phyloP scores from a whole-genome alignment of 2,888 invertebrate genomes.

The Bembecia ichneumoniformis region DNA sequence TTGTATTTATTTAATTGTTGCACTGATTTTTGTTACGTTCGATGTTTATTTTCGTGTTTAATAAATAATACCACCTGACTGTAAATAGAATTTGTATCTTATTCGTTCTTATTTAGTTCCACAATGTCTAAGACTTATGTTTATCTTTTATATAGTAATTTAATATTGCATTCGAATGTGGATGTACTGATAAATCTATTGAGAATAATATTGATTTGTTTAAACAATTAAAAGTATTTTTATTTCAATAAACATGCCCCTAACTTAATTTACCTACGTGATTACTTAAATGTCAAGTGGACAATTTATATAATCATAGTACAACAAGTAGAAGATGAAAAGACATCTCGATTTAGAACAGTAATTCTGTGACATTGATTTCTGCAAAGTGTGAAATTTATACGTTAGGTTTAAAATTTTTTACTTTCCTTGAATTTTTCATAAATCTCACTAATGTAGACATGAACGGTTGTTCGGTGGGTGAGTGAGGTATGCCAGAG shows the following conservation, averaged over 20 bases:
- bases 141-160: constrained; percentile 52
- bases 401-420: too few relatives aligned
- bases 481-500: too few relatives aligned
- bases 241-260: neutral
- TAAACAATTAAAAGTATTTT: constrained; percentile 38
- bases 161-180: constrained; percentile 61
- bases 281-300: neutral
- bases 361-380: too few relatives aligned
- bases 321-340: too few relatives aligned
- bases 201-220: constrained; percentile 73
- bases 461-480: too few relatives aligned
- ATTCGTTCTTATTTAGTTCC: constrained; percentile 58
- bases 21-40: constrained; percentile 69
- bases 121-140: constrained; percentile 59
- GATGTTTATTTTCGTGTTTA: constrained; percentile 63
- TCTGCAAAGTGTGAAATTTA: too few relatives aligned
- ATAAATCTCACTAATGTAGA: too few relatives aligned
- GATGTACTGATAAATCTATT: constrained; percentile 71
- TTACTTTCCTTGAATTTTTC: too few relatives aligned
- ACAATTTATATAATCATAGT: neutral
- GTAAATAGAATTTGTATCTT: constrained; percentile 58
- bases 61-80: constrained; percentile 49
- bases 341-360: too few relatives aligned
- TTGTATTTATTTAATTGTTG: constrained; percentile 71
- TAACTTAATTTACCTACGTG: too few relatives aligned